Evolutionary conservation across 2,113 vertebrate species (phyloP).

Genomic region (Pungitius pungitius): DNA sequence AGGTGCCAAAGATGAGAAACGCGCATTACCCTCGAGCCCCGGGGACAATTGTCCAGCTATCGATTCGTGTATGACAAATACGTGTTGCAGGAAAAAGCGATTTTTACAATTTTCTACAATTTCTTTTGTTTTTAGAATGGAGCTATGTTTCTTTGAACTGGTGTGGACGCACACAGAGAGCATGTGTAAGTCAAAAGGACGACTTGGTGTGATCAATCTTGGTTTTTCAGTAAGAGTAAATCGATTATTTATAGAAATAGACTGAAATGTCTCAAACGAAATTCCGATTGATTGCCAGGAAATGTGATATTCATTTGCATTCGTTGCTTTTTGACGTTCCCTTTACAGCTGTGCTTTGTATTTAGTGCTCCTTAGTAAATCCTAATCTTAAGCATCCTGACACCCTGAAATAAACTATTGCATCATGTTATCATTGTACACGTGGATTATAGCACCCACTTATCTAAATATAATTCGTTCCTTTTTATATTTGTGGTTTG

Average conservation of each 20-base stretch:
- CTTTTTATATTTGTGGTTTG: neutral
- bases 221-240: neutral
- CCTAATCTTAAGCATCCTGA: neutral
- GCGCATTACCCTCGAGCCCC: neutral
- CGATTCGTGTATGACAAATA: conserved; percentile 2
- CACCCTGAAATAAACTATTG: neutral
- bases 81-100: neutral
- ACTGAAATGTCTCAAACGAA: neutral
- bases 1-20: conserved; percentile 43
- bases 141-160: neutral
- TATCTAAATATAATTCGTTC: neutral
- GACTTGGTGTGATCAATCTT: neutral
- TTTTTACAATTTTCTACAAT: neutral
- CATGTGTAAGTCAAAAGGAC: neutral
- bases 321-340: neutral
- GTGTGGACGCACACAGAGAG: neutral
- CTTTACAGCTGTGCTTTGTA: neutral
- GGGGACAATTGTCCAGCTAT: conserved; percentile 7
- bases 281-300: neutral
- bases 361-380: neutral
- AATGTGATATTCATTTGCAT: neutral
- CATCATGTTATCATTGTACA: neutral
- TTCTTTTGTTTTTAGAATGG: too few species aligned
- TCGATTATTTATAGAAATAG: neutral
- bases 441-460: too few species aligned